Percentiles rank a stretch among this genome's conserved stretches.
These are phyloP conservation scores for Cotesia glomerata DNA, from an alignment of 1,140 invertebrate genomes.

Conservation along the genomic window DNA sequence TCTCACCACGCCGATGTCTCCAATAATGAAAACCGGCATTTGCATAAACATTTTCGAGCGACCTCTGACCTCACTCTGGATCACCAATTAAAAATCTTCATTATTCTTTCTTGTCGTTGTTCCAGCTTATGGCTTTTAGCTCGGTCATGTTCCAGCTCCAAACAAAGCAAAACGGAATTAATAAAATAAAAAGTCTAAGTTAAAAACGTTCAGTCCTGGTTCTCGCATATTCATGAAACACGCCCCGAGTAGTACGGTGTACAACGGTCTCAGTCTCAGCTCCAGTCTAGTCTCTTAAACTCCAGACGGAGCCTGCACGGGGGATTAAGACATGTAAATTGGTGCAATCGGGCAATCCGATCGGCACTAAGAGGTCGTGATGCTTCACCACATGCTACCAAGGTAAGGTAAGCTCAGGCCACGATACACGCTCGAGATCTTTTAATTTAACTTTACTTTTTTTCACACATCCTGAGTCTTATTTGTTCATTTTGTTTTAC, in stretches of 20 bases:
- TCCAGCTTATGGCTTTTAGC: too few species aligned
- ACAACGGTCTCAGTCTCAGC: too few species aligned
- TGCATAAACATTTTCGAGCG: neutral
- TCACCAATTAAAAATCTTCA: neutral
- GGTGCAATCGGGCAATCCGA: slow-evolving; percentile 55
- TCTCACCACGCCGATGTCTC: slow-evolving; percentile 33
- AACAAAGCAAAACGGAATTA: too few species aligned
- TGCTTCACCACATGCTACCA: slow-evolving; percentile 40
- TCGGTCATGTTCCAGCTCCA: too few species aligned
- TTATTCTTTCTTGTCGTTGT: too few species aligned
- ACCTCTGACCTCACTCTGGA: too few species aligned
- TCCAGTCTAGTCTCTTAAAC: neutral
- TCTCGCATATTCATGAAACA: too few species aligned
- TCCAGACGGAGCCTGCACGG: slow-evolving; percentile 35
- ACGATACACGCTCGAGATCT: slow-evolving; percentile 35
- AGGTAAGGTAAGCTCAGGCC: slow-evolving; percentile 36
- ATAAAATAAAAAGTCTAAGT: too few species aligned
- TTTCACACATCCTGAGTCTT: neutral
- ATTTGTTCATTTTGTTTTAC: neutral
- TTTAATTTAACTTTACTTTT: neutral
- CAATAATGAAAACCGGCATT: neutral
- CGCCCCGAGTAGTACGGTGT: too few species aligned
- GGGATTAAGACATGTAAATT: slow-evolving; percentile 62
- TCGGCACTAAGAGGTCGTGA: slow-evolving; percentile 43
- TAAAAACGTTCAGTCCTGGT: too few species aligned